A percentile compares a stretch with the other conserved stretches of the same genome.
These are phyloP conservation scores for Sebastes umbrosus DNA, from an alignment of 2,797 vertebrate genomes.

Conservation along the genomic window DNA sequence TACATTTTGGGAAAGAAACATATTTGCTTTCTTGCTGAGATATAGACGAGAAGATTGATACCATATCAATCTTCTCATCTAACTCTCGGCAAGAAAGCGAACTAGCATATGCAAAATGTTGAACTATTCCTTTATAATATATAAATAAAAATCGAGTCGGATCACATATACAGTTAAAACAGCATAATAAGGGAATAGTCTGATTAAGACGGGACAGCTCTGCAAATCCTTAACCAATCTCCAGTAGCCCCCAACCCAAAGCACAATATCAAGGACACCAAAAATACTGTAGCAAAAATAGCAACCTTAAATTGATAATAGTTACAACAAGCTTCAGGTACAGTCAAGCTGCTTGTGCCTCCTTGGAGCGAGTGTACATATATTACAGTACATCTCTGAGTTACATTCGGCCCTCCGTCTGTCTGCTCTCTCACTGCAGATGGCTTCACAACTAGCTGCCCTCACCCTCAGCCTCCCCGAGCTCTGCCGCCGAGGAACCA, in stretches of 20 bases:
- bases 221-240: conserved; percentile 24
- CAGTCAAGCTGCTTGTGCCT: conserved; percentile 56
- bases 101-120: background rate
- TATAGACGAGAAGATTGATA: background rate
- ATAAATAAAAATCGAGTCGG: background rate
- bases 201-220: conserved; percentile 40
- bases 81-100: background rate
- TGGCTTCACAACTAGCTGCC: conserved; percentile 79
- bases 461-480: conserved; percentile 61
- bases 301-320: conserved; percentile 49
- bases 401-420: conserved; percentile 66
- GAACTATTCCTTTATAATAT: background rate
- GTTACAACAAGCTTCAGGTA: conserved; percentile 62
- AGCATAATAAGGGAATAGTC: conserved; percentile 16
- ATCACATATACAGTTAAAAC: conserved; percentile 27
- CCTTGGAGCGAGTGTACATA: conserved; percentile 43
- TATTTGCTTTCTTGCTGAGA: background rate
- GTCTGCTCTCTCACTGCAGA: conserved; percentile 81
- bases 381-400: conserved; percentile 64
- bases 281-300: conserved; percentile 76
- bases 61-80: background rate
- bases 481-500: conserved; percentile 60
- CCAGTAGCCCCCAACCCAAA: conserved; percentile 20
- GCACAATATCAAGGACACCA: conserved; percentile 65
- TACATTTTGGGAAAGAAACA: background rate